Base-by-base conservation (phyloP, 2,113 vertebrate genomes). In the Aphelocoma coerulescens region DNA sequence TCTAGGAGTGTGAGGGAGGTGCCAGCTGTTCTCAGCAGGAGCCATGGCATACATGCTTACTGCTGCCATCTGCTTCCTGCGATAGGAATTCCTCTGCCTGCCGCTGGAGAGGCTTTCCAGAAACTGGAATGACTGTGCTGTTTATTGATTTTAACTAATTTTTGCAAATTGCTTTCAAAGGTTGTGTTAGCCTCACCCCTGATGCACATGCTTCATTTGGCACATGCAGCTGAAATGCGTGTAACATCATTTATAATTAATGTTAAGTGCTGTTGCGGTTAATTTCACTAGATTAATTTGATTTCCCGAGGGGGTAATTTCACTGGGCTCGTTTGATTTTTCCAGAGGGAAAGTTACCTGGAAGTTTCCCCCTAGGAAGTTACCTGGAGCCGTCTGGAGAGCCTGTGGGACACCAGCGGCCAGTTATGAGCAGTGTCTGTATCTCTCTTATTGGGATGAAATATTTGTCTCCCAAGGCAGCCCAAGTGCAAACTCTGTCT, bases 61-160 rank as follows among this genome's bases (percentile, higher is more conserved):
- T 1, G 2, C 5, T 13, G 85, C 68, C 9, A 6, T 35, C 74
- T 11, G n/a, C 76, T 77, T 69, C 74, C 78, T 2, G 1, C 11
- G 3, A 2, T 0, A 5, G 62, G 3, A 5, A 49, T 58, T 79
- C 71, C 58, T 65, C 52, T 1, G 6, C 79, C 55, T 76, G 75
- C 62, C 0, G 1, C 69, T 4, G 4, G 61, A 81, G 65, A 71
- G 52, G 48, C 57, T 76, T 68, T 30, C 58, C 63, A 83, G 73
- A 79, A 85, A 2, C 54, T 35, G 49, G 6, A 35, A 26, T 44
- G 41, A 57, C 54, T 12, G 1, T 27, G 46, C 79, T 84, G 39
- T 41, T 69, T 74, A 49, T 74, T 51, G 68, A 83, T 86, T 91
- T 92, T 51, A 90, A 88, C 54, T 61, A 57, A 35, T 69, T 83